Percentiles rank a stretch among this genome's conserved stretches.
These are phyloP conservation scores for Cotesia typhae DNA, from an alignment of 1,140 invertebrate species.

Conservation along the genomic window DNA sequence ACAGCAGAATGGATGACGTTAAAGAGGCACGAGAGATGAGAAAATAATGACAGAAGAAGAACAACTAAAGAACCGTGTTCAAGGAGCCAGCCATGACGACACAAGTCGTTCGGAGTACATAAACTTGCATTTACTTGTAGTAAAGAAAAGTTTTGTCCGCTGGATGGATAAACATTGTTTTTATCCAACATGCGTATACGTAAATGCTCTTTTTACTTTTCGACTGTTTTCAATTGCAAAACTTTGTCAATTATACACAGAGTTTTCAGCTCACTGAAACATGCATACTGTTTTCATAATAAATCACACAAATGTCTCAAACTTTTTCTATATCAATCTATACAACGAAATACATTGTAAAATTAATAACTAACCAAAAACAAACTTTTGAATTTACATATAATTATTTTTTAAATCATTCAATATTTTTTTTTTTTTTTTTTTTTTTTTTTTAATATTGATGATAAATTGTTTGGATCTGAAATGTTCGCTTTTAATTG, in stretches of 20 bases:
- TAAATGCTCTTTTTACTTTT: conserved; percentile 32
- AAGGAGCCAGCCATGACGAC: conserved; percentile 15
- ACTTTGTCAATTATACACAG: conserved; percentile 8
- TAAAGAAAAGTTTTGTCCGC: conserved; percentile 34
- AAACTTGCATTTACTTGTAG: conserved; percentile 30
- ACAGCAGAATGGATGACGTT: conserved; percentile 21
- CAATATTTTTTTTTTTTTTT: no score
- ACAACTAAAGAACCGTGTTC: conserved; percentile 21
- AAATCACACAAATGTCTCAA: not conserved
- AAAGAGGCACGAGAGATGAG: conserved; percentile 31
- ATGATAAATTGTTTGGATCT: no score
- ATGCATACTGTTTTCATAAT: not conserved
- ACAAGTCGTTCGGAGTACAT: conserved; percentile 31
- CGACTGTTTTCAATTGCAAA: conserved; percentile 15
- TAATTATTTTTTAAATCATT: no score
- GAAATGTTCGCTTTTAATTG: no score
- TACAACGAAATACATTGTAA: no score
- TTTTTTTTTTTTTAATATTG: no score
- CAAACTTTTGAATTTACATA: no score
- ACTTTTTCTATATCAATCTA: not conserved
- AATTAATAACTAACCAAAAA: no score
- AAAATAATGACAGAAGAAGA: conserved; percentile 32
- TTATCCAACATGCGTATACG: conserved; percentile 32
- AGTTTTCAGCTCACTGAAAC: not conserved
- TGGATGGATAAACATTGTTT: conserved; percentile 25